Evolutionary conservation across 2,797 vertebrate species (phyloP).

Genomic region (Onychomys leucogaster): DNA sequence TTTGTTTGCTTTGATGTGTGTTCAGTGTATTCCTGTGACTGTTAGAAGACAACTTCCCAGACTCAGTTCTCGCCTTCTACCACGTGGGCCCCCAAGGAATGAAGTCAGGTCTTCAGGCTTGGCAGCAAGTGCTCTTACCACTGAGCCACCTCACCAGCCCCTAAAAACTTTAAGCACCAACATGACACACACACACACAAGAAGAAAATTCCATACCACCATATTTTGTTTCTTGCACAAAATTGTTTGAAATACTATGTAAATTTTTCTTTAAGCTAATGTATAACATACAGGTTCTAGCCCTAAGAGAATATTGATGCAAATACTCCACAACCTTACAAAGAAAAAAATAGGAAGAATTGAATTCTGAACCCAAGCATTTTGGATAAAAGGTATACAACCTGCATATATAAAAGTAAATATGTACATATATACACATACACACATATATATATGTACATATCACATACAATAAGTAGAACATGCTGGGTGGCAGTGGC

Average conservation of each 20-base stretch:
- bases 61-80: background rate
- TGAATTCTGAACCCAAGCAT: background rate
- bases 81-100: too few relatives aligned
- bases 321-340: background rate
- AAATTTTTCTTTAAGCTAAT: background rate
- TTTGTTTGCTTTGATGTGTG: background rate
- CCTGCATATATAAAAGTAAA: background rate
- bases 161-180: background rate
- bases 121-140: background rate
- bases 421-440: background rate
- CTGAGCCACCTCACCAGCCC: background rate
- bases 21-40: background rate
- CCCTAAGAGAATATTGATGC: background rate
- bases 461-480: background rate
- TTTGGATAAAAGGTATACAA: background rate
- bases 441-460: background rate
- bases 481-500: too few relatives aligned
- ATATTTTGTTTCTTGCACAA: background rate
- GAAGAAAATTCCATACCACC: background rate
- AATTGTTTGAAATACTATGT: background rate
- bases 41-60: background rate
- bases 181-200: background rate
- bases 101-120: background rate
- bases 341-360: background rate
- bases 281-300: background rate